These are phyloP conservation scores for Brachirus orientalis DNA, from an alignment of 2,113 vertebrate genomes.

Conservation along the genomic window DNA sequence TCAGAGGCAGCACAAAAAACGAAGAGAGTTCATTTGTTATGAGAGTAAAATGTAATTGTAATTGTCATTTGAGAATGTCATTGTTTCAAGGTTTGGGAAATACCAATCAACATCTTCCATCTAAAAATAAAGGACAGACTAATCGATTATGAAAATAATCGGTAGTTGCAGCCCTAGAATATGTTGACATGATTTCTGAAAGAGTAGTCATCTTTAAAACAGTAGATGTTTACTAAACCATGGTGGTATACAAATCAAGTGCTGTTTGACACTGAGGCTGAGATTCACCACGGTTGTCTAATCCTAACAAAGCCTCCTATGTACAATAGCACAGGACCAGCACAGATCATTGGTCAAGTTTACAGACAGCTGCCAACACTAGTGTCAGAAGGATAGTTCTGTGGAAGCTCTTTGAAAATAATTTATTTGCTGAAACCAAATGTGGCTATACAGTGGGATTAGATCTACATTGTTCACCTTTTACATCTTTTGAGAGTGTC, in stretches of 20 bases:
- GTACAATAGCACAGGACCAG: slow-evolving; percentile 10
- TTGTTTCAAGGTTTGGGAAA: too few species aligned
- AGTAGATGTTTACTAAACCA: slow-evolving; percentile 18
- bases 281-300: slow-evolving; percentile 36
- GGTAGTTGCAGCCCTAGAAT: too few species aligned
- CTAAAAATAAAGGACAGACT: too few species aligned
- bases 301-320: slow-evolving; percentile 47
- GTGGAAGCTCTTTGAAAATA: slow-evolving; percentile 27
- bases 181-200: too few species aligned
- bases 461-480: slow-evolving; percentile 15
- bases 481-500: slow-evolving; percentile 5
- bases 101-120: too few species aligned
- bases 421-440: slow-evolving; percentile 40
- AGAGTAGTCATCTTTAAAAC: slow-evolving; percentile 5
- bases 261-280: slow-evolving; percentile 30
- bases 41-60: too few species aligned
- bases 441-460: slow-evolving; percentile 20
- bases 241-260: slow-evolving; percentile 27
- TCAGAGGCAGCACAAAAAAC: too few species aligned
- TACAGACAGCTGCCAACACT: slow-evolving; percentile 22
- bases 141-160: too few species aligned
- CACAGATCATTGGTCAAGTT: slow-evolving; percentile 22
- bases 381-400: slow-evolving; percentile 5
- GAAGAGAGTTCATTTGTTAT: too few species aligned
- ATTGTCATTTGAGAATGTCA: too few species aligned